Evolutionary conservation across 2,797 vertebrate genomes (phyloP), one percentile per base, ranked within the genome.

Genomic region (Lepus townsendii): DNA sequence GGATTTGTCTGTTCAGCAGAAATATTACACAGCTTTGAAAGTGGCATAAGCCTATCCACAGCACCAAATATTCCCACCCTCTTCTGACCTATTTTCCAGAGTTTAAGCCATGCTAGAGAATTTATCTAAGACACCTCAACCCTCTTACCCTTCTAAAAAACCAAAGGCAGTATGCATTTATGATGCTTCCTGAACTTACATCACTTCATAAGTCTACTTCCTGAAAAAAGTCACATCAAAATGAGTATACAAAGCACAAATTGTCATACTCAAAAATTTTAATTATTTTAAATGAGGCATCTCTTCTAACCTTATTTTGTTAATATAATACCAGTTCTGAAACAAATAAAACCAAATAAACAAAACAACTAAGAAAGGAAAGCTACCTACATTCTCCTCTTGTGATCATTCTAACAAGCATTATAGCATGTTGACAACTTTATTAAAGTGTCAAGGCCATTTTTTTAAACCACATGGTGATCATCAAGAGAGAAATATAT

Each of bases 1-100:
- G 60, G 50, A 90, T 38, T 84, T 97, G 57, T 87, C 65, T 90
- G 87, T 78, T 68, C 63, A 96, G 52, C 27, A 75, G 38, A 97
- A 97, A 63, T 85, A 42, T 17, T 68, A 96, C 2, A 83, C 0
- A 88, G 24, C 22, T 92, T 89, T 16, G 83, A 91, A 92, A 66
- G 89, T 5, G 94, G 91, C 54, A 83, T 66, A 73, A 90, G 9
- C 42, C 52, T 92, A 20, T 73, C 54, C 69, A 50, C 27, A 93
- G 22, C 11, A 38, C 91, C 50, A 78, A 95, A 92, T 9, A 75
- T 7, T 35, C 26, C 20, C 88, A n/a, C 8, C 35, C 0, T 93
- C 47, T 66, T 90, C 24, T 93, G 60, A 94, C 71, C 60, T 35
- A 72, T 35, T 95, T 97, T 66, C 65, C 14, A 62, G 14, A 60